Evolutionary conservation across 2,113 vertebrate genomes (phyloP).

Genomic region (Potamarius usumacintae): DNA sequence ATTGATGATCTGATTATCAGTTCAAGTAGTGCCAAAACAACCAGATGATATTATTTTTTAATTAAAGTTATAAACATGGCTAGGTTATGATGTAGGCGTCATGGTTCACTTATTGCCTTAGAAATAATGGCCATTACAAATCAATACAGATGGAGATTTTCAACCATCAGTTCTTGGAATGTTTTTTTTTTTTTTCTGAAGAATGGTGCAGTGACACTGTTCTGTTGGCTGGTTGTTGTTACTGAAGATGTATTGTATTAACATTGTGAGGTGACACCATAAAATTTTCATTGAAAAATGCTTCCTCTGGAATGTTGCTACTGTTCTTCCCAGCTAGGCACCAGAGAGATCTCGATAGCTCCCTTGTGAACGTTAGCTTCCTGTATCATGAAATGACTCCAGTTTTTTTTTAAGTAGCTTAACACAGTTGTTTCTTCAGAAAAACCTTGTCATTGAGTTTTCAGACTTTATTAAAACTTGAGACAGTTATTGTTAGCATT

Average conservation of each 20-base stretch:
- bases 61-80: background rate
- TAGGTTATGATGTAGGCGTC: background rate
- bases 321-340: background rate
- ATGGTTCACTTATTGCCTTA: background rate
- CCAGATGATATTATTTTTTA: background rate
- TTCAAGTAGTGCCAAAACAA: no score
- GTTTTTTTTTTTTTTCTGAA: background rate
- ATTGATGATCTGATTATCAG: no score
- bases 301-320: background rate
- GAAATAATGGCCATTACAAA: no score
- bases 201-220: background rate
- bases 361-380: background rate
- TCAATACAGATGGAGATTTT: background rate
- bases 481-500: background rate
- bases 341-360: background rate
- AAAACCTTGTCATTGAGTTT: background rate
- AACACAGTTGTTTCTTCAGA: background rate
- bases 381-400: background rate
- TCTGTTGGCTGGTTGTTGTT: background rate
- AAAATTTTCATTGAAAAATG: background rate
- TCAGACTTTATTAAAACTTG: background rate
- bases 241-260: background rate
- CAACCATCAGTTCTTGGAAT: background rate
- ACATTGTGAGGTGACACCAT: background rate
- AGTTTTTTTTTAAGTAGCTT: background rate